phyloP scores from a whole-genome alignment of 2,113 vertebrate species.

The Panurus biarmicus region DNA sequence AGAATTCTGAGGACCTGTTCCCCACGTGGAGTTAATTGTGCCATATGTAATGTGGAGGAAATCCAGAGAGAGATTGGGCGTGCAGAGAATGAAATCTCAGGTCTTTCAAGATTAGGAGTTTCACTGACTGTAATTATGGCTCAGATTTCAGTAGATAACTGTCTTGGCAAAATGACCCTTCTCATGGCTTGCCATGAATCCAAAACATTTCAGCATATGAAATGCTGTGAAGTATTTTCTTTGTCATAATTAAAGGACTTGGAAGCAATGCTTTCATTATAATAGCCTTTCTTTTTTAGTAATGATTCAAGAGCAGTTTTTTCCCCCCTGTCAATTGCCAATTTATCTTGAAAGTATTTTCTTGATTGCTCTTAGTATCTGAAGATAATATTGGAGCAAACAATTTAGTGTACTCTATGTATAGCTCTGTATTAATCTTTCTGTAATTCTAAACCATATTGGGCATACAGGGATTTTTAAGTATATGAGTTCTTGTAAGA shows the following conservation, averaged over 20 bases:
- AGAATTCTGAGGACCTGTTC: not conserved
- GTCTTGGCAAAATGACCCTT: not conserved
- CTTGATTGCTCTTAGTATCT: not conserved
- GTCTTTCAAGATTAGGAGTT: constrained; percentile 22
- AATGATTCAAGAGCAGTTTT: not conserved
- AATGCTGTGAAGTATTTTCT: not conserved
- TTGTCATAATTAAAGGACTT: not conserved
- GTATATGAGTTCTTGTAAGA: not conserved
- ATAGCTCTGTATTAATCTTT: not conserved
- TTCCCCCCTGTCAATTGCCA: not conserved
- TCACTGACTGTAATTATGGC: not conserved
- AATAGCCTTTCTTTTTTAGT: not conserved
- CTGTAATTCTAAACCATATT: not conserved
- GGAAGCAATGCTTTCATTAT: constrained; percentile 4
- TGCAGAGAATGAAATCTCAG: not conserved
- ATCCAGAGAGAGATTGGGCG: not conserved
- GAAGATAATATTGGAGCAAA: not conserved
- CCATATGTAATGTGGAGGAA: not conserved
- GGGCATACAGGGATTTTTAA: not conserved
- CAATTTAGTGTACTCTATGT: not conserved
- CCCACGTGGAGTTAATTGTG: not conserved
- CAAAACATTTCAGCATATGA: not conserved
- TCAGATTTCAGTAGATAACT: constrained; percentile 1
- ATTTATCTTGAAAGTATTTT: constrained; percentile 16
- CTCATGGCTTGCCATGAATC: not conserved